A percentile compares a stretch with the other conserved stretches of the same genome.
Evolutionary conservation across 2,113 vertebrate species (phyloP).

Genomic region (Murina feae): DNA sequence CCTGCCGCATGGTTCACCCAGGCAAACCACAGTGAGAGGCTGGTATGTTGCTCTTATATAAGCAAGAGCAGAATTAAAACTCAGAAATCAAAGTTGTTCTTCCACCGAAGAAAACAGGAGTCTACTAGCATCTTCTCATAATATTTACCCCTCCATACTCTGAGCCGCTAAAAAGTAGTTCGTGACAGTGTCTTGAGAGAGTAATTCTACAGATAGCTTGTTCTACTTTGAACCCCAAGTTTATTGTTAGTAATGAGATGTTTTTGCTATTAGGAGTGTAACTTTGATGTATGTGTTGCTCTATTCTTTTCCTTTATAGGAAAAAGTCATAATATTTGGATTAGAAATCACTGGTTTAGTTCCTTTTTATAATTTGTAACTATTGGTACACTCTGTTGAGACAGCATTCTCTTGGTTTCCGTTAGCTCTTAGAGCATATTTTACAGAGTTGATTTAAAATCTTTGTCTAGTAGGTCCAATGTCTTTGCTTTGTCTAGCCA

Average conservation of each 20-base stretch:
- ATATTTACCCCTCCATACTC: neutral
- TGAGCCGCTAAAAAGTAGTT: neutral
- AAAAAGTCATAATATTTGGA: neutral
- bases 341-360: neutral
- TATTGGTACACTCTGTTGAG: neutral
- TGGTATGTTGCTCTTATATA: neutral
- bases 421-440: neutral
- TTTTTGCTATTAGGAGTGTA: neutral
- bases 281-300: neutral
- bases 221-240: neutral
- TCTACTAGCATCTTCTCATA: neutral
- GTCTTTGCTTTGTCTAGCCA: neutral
- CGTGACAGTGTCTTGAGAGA: neutral
- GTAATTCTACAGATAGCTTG: neutral
- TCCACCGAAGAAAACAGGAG: neutral
- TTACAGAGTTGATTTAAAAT: neutral
- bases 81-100: neutral
- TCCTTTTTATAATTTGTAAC: neutral
- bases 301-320: neutral
- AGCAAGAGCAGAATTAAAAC: neutral
- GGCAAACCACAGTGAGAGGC: neutral
- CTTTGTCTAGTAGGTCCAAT: neutral
- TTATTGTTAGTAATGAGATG: neutral
- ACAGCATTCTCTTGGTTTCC: neutral
- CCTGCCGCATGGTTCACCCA: neutral